These are phyloP conservation scores for Anguilla rostrata DNA, from an alignment of 2,113 vertebrate genomes.

Conservation along the genomic window DNA sequence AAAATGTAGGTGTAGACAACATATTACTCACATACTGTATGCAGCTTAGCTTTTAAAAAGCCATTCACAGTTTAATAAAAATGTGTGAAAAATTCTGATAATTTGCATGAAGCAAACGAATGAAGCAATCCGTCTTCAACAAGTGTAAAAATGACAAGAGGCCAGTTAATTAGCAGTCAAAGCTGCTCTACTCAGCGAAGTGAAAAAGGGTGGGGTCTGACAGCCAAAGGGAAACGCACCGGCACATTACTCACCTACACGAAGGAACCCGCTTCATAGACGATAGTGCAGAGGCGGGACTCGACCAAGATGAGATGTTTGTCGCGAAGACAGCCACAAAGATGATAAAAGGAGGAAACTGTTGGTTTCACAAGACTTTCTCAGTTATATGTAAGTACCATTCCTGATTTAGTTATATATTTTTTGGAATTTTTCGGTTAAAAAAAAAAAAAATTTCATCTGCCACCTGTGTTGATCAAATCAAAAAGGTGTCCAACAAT, in stretches of 20 bases:
- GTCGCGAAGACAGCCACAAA: not conserved
- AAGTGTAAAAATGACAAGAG: not conserved
- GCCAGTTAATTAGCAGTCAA: not conserved
- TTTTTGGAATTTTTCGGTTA: not conserved
- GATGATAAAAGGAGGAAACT: not conserved
- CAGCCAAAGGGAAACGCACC: not conserved
- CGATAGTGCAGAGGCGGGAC: not conserved
- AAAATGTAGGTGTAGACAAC: not conserved
- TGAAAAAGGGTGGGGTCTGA: not conserved
- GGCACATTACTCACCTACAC: not conserved
- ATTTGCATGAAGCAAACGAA: not conserved
- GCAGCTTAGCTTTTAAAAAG: not conserved
- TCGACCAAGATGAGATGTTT: not conserved
- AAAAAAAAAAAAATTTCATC: too few species aligned
- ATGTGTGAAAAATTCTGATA: not conserved
- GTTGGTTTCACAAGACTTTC: not conserved
- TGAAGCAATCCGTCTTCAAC: not conserved
- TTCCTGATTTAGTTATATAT: not conserved
- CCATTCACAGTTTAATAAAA: not conserved
- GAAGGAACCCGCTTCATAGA: not conserved
- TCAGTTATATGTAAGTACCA: slow-evolving; percentile 5
- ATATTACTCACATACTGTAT: not conserved
- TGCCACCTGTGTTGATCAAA: not conserved
- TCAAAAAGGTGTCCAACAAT: not conserved
- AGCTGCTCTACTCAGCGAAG: not conserved